phyloP scores from a whole-genome alignment of 37 sponge, comb jelly and placozoan species.

The Mnemiopsis leidyi region DNA sequence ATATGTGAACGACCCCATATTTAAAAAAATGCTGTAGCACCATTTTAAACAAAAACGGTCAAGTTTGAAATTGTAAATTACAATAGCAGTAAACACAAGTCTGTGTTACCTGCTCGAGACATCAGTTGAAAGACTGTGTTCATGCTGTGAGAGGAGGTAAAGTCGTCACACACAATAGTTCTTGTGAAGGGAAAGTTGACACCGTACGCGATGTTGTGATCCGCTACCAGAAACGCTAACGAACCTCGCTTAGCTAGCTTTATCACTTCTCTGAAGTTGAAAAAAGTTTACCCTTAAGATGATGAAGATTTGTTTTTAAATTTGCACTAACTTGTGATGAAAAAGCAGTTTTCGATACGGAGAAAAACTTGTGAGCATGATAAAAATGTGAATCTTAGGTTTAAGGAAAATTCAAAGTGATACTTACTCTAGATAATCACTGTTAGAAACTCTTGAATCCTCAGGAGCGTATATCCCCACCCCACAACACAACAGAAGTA shows the following conservation, averaged over 20 bases:
- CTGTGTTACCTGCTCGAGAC: conserved; percentile 46
- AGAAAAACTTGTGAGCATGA: too few relatives aligned
- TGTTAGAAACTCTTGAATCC: background rate
- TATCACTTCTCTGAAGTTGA: background rate
- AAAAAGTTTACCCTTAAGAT: too few relatives aligned
- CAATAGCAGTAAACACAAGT: too few relatives aligned
- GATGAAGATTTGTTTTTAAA: too few relatives aligned
- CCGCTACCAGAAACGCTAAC: conserved; percentile 15
- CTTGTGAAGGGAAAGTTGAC: conserved; percentile 54
- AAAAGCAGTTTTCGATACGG: too few relatives aligned
- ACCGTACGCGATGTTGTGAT: conserved; percentile 41
- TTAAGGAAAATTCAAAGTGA: too few relatives aligned
- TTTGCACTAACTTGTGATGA: too few relatives aligned
- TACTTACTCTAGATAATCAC: conserved; percentile 33
- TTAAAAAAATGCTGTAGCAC: too few relatives aligned
- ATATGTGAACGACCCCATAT: too few relatives aligned
- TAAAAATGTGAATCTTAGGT: too few relatives aligned
- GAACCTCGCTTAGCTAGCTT: background rate
- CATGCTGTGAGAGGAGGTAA: background rate
- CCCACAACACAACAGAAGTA: conserved; percentile 52
- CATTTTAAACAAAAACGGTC: too few relatives aligned
- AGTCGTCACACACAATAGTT: conserved; percentile 28
- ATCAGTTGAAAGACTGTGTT: conserved; percentile 44
- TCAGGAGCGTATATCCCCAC: conserved; percentile 53
- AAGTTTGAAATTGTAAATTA: too few relatives aligned